Evolutionary conservation across 2,797 vertebrate genomes (phyloP), one percentile per base, ranked within the genome.

Genomic region (Kryptopterus vitreolus): DNA sequence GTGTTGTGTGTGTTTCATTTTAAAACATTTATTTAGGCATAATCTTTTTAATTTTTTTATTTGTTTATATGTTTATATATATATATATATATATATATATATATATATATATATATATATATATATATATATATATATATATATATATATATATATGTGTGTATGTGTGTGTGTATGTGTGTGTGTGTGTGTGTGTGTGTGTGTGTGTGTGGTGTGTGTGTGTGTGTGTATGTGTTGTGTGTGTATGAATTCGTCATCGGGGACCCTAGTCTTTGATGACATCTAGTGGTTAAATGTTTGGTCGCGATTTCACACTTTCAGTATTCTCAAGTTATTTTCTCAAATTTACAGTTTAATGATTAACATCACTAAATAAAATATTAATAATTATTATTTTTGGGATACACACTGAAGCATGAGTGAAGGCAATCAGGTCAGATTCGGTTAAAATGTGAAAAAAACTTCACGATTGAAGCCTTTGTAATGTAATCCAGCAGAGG

Each of bases 401-500:
- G 22, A 2, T 53, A 52, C 4, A 29, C 22, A 15, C 22, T 52
- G 15, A 70, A 15, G 68, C 48, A 15, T 70, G 31, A 22, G 53
- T 69, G 26, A 6, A 18, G 15, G n/a, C 15, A 52, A 1, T 50
- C 16, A 26, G 8, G 1, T 46, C 2, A 26, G n/a, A 6, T 18
- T 16, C 13, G n/a, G 24, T 12, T 31, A 70, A 29, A 20, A 68
- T 24, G 20, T 46, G 22, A 70, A 29, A 9, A 4, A 18, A n/a
- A n/a, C n/a, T 52, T 55, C 20, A 53, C 4, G 1, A 38, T 73
- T 16, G 55, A 33, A 22, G n/a, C n/a, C n/a, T n/a, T n/a, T n/a
- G n/a, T 48, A 38, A 9, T 52, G 12, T n/a, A 3, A 16, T 29
- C 38, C 84, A 85, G 53, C 79, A 85, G 84, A 73, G 26, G 53